Evolutionary conservation across 2,888 invertebrate species (phyloP), one percentile per base, ranked within the genome.

Genomic region (Colletes collaris): DNA sequence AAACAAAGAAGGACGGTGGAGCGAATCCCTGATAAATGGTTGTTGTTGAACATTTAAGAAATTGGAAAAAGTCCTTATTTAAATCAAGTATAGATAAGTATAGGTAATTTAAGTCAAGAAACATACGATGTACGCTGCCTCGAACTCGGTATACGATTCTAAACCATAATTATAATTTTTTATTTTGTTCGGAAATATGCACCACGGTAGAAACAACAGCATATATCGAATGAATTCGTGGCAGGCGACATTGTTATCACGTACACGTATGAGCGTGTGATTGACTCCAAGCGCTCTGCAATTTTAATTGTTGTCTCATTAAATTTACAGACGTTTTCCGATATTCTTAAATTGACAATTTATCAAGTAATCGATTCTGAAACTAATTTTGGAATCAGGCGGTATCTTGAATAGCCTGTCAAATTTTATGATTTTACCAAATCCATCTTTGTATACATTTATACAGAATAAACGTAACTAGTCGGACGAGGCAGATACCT

Each of bases 1-100:
- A 96, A 90, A 93, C 94, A 88, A 96, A 96, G 93, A 96, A 96
- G 91, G 96, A 96, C 58, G 92, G 95, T 68, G 93, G 95, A 67
- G 93, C 95, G 83, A 95, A 95, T 93, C 96, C 96, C 93, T 96
- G 96, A 96, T 93, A 91, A 89, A 88, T 70, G 82, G 68, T 80
- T 67, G 79, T 76, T 60, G 71, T 60, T 76, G 73, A 82, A 52
- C 73, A 76, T 64, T 72, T 86, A 68, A 85, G 72, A 83, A 87
- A 83, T 82, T 86, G 79, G 84, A 77, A 74, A 82, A 76, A 73
- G 77, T 76, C 65, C 82, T 88, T 86, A 88, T 89, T 84, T 82
- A 89, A 87, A 87, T 88, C 74, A 76, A 87, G 76, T 84, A 84
- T 84, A 78, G 69, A 85, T 82, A 87, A 87, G 81, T 76, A 79